These are phyloP conservation scores for Artibeus lituratus DNA, from an alignment of 2,797 vertebrate genomes.

Conservation along the genomic window DNA sequence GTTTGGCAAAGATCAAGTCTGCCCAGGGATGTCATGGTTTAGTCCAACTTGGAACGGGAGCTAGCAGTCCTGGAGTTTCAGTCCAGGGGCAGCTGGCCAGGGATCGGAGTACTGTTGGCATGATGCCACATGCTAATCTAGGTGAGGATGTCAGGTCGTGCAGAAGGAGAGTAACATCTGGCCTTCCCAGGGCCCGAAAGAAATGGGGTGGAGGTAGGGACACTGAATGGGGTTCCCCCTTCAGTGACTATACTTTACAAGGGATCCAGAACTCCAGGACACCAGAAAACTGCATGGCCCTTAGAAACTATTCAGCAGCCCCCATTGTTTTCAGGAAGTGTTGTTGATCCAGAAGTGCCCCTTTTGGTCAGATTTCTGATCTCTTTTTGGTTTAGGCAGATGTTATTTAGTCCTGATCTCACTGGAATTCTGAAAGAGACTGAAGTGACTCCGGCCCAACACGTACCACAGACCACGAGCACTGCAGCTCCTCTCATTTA, in stretches of 20 bases:
- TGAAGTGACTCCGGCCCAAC: background rate
- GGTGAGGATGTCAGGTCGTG: background rate
- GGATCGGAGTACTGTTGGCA: background rate
- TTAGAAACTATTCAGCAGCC: background rate
- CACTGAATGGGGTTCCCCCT: background rate
- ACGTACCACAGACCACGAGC: background rate
- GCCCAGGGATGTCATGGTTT: background rate
- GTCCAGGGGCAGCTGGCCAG: background rate
- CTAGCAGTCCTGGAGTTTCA: background rate
- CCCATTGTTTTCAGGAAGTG: background rate
- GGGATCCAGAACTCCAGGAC: background rate
- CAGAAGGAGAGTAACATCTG: background rate
- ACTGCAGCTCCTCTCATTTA: background rate
- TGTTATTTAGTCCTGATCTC: background rate
- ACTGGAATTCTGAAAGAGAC: background rate
- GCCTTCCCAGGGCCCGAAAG: background rate
- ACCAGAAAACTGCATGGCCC: background rate
- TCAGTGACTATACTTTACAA: background rate
- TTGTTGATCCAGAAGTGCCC: background rate
- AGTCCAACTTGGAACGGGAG: background rate
- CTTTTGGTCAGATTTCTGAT: background rate
- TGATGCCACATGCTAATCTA: background rate
- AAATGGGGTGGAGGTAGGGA: background rate
- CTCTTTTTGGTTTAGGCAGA: background rate
- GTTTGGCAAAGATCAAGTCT: background rate